A percentile compares a stretch with the other conserved stretches of the same genome.
These are phyloP conservation scores for Drosophila borealis DNA, from an alignment of 2,888 invertebrate genomes.

Conservation along the genomic window DNA sequence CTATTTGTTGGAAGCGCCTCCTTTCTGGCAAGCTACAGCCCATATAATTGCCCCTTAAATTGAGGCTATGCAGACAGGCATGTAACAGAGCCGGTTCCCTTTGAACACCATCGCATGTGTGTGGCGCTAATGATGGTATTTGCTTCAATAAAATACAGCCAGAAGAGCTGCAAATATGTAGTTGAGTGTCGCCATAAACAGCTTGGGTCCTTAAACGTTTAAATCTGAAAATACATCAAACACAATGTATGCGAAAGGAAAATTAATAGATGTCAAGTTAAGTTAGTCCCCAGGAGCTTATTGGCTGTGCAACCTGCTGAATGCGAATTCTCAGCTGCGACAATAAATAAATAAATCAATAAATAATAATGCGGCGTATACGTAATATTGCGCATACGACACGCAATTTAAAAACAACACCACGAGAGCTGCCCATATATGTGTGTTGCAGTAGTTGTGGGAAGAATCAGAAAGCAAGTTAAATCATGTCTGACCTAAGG, in stretches of 20 bases:
- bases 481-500: neutral
- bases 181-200: neutral
- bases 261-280: conserved; percentile 72
- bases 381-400: conserved; percentile 51
- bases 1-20: conserved; percentile 52
- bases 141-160: conserved; percentile 28
- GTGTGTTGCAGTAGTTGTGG: neutral
- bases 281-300: conserved; percentile 18
- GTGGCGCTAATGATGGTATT: conserved; percentile 72
- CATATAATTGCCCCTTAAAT: conserved; percentile 77
- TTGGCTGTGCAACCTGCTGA: conserved; percentile 46
- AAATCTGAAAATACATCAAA: conserved; percentile 1
- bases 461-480: neutral
- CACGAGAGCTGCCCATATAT: neutral
- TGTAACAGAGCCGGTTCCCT: conserved; percentile 74
- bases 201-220: neutral
- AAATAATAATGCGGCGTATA: conserved; percentile 32
- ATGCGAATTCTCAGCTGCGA: conserved; percentile 15
- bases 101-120: conserved; percentile 58
- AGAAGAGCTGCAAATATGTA: conserved; percentile 29
- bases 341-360: conserved; percentile 41
- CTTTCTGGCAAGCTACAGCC: conserved; percentile 64
- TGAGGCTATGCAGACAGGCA: conserved; percentile 78
- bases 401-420: neutral
- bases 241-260: conserved; percentile 13